Evolutionary conservation across 1,140 invertebrate species (phyloP), one percentile per base, ranked within the genome.

Genomic region (Pseudoatta argentina): DNA sequence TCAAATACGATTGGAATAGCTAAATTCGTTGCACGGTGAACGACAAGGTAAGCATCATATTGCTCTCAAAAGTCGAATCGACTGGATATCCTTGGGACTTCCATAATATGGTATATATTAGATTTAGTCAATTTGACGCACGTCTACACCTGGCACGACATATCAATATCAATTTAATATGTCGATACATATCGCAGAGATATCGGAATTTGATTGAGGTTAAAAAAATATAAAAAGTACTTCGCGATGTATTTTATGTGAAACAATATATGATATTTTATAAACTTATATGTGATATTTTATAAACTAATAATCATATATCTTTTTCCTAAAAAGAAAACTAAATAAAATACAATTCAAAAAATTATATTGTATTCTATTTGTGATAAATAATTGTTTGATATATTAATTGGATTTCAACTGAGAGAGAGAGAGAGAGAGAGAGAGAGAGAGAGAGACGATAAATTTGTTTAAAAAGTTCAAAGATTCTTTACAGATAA

Each of bases 11-110:
- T 66, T 51, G n/a, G 14, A 24, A 18, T n/a, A 66, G 18, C 55
- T 76, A 61, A 76, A 59, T 34, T 63, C 4, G 27, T 53, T 53
- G 44, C n/a, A 18, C 16, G 3, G 3, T 57, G 7, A 55, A 69
- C 2, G 18, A 27, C 21, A 44, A 57, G 71, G 55, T 67, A 39
- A 53, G n/a, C 64, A n/a, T 24, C 5, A n/a, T 14, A 7, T 63
- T 75, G n/a, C 8, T 34, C 24, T 63, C 27, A 61, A 59, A 73
- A 83, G 39, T 79, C 30, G 27, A 39, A 48, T 57, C 30, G 21
- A 72, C 18, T 81, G 10, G 55, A 73, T 83, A 75, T 61, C 69
- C 79, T 83, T 83, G 79, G 14, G 48, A 75, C 18, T 73, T 30
- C 12, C n/a, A 82, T 21, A 27, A 73, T 18, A 7, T 27, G 21